These are phyloP conservation scores for Rhynchonycteris naso DNA, from an alignment of 2,797 vertebrate genomes.

Conservation along the genomic window DNA sequence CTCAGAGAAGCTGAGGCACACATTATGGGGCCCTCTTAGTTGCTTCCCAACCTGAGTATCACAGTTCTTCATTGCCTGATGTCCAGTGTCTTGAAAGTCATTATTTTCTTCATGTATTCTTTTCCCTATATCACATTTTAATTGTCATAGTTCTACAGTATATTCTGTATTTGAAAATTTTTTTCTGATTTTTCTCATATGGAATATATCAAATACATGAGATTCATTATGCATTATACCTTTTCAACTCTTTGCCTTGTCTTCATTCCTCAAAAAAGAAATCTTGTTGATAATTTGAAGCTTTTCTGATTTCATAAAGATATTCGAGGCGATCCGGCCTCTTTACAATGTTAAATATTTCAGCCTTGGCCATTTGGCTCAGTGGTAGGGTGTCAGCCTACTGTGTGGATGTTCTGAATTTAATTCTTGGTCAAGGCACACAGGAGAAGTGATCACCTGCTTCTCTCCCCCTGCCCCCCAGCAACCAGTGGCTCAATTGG, in stretches of 20 bases:
- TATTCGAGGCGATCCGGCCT: not conserved
- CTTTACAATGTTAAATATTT: slow-evolving; percentile 8
- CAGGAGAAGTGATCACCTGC: too few species aligned
- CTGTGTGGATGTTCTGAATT: too few species aligned
- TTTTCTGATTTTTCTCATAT: not conserved
- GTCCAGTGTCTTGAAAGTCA: not conserved
- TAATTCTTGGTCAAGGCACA: too few species aligned
- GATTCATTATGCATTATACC: not conserved
- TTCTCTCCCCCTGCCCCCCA: too few species aligned
- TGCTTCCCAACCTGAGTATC: not conserved
- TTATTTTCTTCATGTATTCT: not conserved
- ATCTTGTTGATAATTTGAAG: not conserved
- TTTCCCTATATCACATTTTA: not conserved
- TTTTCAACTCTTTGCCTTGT: not conserved
- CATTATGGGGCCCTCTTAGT: too few species aligned
- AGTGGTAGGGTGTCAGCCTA: too few species aligned
- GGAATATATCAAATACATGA: not conserved
- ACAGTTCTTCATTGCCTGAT: not conserved
- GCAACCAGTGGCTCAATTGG: too few species aligned
- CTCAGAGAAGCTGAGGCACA: not conserved
- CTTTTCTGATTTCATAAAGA: not conserved
- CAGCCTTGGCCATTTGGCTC: not conserved
- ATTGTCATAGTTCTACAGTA: not conserved
- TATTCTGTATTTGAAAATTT: not conserved
- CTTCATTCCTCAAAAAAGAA: not conserved